A percentile compares a stretch with the other conserved stretches of the same genome.
Evolutionary conservation across 2,888 invertebrate species (phyloP).

Genomic region (Spatulosminthurus flaviceps): DNA sequence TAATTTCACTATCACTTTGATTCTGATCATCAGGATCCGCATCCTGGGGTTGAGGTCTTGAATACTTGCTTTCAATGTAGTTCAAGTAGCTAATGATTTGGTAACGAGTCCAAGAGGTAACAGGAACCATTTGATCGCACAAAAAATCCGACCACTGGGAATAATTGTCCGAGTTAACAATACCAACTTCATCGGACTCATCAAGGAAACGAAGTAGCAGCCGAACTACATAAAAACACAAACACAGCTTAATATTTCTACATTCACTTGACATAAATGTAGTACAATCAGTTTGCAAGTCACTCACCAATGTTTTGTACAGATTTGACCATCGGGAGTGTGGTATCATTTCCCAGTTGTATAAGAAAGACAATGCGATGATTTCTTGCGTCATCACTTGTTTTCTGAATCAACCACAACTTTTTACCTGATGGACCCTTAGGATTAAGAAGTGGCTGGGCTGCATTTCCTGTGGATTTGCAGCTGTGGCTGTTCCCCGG

Average conservation of each 20-base stretch:
- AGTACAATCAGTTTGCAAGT: background rate
- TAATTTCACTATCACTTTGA: slow-evolving; percentile 27
- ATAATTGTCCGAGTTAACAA: slow-evolving; percentile 48
- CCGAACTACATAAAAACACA: slow-evolving; percentile 38
- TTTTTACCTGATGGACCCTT: slow-evolving; percentile 50
- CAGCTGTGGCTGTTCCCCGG: slow-evolving; percentile 66
- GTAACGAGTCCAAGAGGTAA: slow-evolving; percentile 52
- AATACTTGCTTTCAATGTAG: slow-evolving; percentile 46
- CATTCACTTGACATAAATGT: background rate
- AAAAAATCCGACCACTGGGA: slow-evolving; percentile 45
- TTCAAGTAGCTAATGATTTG: slow-evolving; percentile 52
- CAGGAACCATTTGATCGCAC: slow-evolving; percentile 53
- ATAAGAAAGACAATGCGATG: slow-evolving; percentile 52
- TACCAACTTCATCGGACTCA: slow-evolving; percentile 55
- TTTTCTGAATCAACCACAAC: slow-evolving; percentile 54
- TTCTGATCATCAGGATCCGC: background rate
- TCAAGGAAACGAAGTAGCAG: slow-evolving; percentile 50
- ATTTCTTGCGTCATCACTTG: slow-evolving; percentile 51
- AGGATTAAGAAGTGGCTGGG: slow-evolving; percentile 32
- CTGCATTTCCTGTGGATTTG: slow-evolving; percentile 16
- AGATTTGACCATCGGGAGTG: slow-evolving; percentile 44
- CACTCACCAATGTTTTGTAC: slow-evolving; percentile 51
- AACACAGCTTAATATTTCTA: background rate
- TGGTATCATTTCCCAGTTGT: slow-evolving; percentile 47
- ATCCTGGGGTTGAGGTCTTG: background rate